These are phyloP conservation scores for Chlorospingus flavigularis DNA, from an alignment of 2,797 vertebrate genomes.

Conservation along the genomic window DNA sequence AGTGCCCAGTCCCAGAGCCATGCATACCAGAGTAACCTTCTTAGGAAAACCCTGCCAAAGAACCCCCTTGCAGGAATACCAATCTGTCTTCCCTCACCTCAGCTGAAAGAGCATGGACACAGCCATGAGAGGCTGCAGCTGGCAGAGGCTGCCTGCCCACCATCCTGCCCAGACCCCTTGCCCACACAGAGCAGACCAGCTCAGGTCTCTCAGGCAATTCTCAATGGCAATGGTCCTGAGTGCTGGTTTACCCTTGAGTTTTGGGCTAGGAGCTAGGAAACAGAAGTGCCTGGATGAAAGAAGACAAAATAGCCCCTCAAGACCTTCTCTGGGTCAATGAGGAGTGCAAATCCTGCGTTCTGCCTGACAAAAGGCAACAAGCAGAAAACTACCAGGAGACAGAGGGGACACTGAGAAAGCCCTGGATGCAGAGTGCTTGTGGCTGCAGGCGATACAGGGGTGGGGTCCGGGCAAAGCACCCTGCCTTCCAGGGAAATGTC, in stretches of 20 bases:
- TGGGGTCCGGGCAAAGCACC: fast-evolving
- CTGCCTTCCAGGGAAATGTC: background rate
- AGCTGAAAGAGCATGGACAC: background rate
- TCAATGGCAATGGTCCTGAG: fast-evolving
- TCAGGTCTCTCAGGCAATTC: background rate
- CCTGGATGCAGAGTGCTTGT: background rate
- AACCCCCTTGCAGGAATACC: background rate
- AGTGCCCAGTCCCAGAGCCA: fast-evolving
- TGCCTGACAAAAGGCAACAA: background rate
- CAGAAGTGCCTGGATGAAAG: background rate
- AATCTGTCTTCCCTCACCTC: background rate
- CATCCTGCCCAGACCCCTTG: background rate
- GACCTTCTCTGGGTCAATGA: background rate
- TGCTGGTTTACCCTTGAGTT: background rate
- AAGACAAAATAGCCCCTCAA: background rate
- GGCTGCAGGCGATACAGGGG: background rate
- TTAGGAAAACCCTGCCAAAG: background rate
- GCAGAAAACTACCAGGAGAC: background rate
- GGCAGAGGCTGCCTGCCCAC: background rate
- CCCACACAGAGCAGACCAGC: background rate
- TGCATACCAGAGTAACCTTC: background rate
- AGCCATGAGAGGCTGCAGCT: background rate
- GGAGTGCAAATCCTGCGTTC: background rate
- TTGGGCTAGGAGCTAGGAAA: background rate
- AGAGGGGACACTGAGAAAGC: background rate